phyloP scores from a whole-genome alignment of 2,797 vertebrate species.

The Holocentrus rufus region DNA sequence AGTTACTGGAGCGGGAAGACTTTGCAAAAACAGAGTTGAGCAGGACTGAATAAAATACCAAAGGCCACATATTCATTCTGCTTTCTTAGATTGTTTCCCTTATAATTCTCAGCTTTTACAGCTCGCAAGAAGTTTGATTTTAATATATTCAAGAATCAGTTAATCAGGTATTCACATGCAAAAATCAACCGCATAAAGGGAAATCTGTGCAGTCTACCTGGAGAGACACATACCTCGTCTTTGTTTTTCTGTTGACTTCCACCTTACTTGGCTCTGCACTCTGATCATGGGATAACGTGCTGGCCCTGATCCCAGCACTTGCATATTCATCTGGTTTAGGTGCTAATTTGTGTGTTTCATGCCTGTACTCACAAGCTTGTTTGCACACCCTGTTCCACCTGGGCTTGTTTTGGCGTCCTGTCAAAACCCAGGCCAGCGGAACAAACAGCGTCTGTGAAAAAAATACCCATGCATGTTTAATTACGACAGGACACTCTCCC shows the following conservation, averaged over 20 bases:
- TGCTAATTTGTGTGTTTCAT: slow-evolving; percentile 96
- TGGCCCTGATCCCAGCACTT: slow-evolving; percentile 83
- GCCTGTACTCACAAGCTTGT: slow-evolving; percentile 93
- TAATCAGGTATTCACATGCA: slow-evolving; percentile 22
- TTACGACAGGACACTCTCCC: slow-evolving; percentile 85
- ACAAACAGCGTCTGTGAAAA: slow-evolving; percentile 89
- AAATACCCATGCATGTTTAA: slow-evolving; percentile 98
- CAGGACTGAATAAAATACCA: slow-evolving; percentile 45
- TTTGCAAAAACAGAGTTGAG: slow-evolving; percentile 45
- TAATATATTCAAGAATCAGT: background rate
- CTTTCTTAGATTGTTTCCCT: slow-evolving; percentile 11
- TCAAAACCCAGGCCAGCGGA: slow-evolving; percentile 94
- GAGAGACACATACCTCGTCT: slow-evolving; percentile 22
- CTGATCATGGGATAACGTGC: slow-evolving; percentile 48
- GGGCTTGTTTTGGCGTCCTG: slow-evolving; percentile 95
- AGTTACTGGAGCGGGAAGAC: slow-evolving; percentile 69
- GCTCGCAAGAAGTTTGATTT: background rate
- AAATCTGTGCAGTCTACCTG: slow-evolving; percentile 31
- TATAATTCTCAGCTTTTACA: background rate
- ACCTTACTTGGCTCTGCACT: slow-evolving; percentile 57
- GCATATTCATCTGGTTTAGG: slow-evolving; percentile 92
- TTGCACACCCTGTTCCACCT: slow-evolving; percentile 95
- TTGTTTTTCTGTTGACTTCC: slow-evolving; percentile 60
- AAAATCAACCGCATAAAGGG: slow-evolving; percentile 11
- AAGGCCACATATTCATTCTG: slow-evolving; percentile 40